Evolutionary conservation across 2,888 invertebrate species (phyloP).

Genomic region (Limnephilus auricula): DNA sequence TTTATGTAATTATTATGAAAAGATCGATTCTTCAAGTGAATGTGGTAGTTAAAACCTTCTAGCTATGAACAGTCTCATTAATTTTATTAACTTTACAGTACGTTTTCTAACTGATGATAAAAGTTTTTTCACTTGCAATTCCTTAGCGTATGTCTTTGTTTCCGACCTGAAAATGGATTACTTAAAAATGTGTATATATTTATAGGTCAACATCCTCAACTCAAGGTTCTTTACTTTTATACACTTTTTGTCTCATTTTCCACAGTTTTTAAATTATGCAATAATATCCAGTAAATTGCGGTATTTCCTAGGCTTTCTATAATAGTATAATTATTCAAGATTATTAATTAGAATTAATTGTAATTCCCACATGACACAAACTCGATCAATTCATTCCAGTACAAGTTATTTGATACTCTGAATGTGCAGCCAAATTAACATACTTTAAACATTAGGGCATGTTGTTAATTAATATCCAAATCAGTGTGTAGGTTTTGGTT

Average conservation of each 20-base stretch:
- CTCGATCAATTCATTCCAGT: not conserved
- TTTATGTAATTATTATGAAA: not conserved
- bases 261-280: not conserved
- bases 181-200: too few species aligned
- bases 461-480: not conserved
- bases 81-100: not conserved
- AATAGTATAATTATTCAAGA: not conserved
- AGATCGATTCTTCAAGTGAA: not conserved
- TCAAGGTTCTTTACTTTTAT: too few species aligned
- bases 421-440: not conserved
- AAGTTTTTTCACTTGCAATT: too few species aligned
- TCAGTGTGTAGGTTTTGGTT: not conserved
- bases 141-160: too few species aligned
- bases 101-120: not conserved
- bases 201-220: too few species aligned
- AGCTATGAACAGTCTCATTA: too few species aligned
- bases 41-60: too few species aligned
- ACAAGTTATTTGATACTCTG: not conserved
- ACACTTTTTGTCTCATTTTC: not conserved
- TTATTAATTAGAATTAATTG: not conserved
- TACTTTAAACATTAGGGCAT: not conserved
- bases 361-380: not conserved
- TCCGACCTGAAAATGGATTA: too few species aligned
- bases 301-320: not conserved
- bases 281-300: too few species aligned